Evolutionary conservation across 2,113 vertebrate species (phyloP).

Genomic region (Campylorhamphus procurvoides): DNA sequence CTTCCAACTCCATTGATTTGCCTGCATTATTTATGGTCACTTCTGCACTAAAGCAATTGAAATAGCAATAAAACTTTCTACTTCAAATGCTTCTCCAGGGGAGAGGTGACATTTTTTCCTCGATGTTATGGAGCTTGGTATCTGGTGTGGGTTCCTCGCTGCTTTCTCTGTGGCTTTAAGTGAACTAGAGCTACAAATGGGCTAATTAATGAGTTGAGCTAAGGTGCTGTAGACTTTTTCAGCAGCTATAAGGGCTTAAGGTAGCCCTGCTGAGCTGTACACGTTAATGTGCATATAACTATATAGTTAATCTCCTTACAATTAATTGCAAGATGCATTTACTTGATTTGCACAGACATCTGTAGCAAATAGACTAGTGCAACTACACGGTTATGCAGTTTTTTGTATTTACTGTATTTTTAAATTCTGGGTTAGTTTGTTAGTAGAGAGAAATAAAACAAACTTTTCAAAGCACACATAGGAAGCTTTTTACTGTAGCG

Average conservation of each 20-base stretch:
- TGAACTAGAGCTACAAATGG: background rate
- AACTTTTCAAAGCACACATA: background rate
- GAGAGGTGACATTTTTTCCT: background rate
- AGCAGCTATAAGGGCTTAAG: background rate
- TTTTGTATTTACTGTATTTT: background rate
- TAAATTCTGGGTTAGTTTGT: background rate
- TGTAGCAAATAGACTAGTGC: background rate
- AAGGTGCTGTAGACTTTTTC: background rate
- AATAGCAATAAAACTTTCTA: background rate
- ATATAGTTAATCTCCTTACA: background rate
- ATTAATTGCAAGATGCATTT: background rate
- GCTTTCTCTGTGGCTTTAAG: background rate
- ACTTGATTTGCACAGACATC: background rate
- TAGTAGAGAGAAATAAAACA: background rate
- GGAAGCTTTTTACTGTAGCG: background rate
- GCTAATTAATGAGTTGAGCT: background rate
- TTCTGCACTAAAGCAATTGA: background rate
- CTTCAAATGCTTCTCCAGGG: background rate
- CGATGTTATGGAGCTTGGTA: background rate
- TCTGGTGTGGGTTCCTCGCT: background rate
- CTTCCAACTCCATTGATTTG: background rate
- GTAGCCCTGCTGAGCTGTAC: background rate
- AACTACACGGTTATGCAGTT: background rate
- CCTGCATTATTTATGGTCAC: background rate
- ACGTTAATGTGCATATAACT: background rate